Evolutionary conservation across 2,113 vertebrate genomes (phyloP).

Genomic region (Bubo scandiacus): DNA sequence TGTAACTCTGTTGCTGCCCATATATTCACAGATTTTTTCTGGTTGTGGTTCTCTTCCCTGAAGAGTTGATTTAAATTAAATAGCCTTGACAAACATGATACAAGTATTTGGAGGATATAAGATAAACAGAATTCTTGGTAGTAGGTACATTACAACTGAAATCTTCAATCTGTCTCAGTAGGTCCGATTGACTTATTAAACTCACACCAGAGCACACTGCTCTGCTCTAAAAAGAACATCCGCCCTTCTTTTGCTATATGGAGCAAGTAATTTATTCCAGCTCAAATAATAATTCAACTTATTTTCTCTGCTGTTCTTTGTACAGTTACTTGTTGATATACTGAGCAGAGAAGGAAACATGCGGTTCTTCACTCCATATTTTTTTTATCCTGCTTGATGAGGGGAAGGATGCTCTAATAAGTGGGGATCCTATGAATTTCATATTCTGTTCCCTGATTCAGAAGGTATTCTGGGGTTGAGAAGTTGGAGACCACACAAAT

Average conservation of each 20-base stretch:
- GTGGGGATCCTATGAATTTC: neutral
- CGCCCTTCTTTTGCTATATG: neutral
- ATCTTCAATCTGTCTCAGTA: neutral
- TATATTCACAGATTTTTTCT: neutral
- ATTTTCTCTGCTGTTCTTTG: neutral
- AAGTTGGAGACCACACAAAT: neutral
- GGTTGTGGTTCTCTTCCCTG: neutral
- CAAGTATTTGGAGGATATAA: neutral
- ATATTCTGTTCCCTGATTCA: neutral
- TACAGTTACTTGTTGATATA: neutral
- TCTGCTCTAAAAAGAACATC: neutral
- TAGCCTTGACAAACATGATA: neutral
- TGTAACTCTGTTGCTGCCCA: neutral
- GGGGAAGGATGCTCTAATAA: neutral
- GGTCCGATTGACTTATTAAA: neutral
- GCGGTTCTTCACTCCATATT: neutral
- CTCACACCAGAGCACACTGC: neutral
- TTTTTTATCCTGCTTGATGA: neutral
- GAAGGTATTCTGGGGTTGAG: neutral
- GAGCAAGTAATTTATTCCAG: neutral
- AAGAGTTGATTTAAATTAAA: conserved; percentile 12
- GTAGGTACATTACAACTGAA: neutral
- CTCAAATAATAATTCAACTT: neutral
- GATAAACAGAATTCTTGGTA: neutral
- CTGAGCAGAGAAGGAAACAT: neutral